These are phyloP conservation scores for Garra rufa DNA, from an alignment of 2,113 vertebrate species.

Conservation along the genomic window DNA sequence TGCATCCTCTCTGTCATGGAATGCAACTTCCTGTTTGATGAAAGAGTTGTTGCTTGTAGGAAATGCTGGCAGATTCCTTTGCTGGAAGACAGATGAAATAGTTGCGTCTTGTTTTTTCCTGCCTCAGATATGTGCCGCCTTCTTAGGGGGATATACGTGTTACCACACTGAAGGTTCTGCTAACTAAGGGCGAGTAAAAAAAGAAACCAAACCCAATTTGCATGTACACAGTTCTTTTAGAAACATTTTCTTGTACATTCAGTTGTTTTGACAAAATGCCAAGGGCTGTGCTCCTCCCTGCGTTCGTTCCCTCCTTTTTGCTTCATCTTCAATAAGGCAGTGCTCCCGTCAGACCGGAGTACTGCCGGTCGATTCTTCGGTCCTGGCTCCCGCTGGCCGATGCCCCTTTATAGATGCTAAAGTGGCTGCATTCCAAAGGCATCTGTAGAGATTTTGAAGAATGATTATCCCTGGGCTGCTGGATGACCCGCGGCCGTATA, in stretches of 20 bases:
- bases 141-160: background rate
- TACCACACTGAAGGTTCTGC: background rate
- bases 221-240: background rate
- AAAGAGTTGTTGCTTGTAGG: conserved; percentile 19
- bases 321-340: conserved; percentile 8
- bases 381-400: background rate
- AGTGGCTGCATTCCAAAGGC: conserved; percentile 18
- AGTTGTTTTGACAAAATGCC: background rate
- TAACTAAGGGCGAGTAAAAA: background rate
- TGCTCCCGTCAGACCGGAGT: background rate
- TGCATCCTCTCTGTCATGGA: background rate
- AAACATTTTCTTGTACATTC: background rate
- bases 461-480: conserved; percentile 8
- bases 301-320: background rate
- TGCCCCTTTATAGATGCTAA: conserved; percentile 5
- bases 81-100: background rate
- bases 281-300: background rate
- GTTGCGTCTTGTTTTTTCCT: background rate
- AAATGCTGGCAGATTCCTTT: conserved; percentile 44
- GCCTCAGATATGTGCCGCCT: background rate
- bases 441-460: conserved; percentile 2
- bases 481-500: conserved; percentile 35
- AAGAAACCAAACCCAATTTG: background rate
- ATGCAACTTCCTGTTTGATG: background rate
- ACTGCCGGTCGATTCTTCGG: conserved; percentile 4